Conservation (phyloP, 2,888 invertebrate genomes). For the Eristalis arbustorum region DNA sequence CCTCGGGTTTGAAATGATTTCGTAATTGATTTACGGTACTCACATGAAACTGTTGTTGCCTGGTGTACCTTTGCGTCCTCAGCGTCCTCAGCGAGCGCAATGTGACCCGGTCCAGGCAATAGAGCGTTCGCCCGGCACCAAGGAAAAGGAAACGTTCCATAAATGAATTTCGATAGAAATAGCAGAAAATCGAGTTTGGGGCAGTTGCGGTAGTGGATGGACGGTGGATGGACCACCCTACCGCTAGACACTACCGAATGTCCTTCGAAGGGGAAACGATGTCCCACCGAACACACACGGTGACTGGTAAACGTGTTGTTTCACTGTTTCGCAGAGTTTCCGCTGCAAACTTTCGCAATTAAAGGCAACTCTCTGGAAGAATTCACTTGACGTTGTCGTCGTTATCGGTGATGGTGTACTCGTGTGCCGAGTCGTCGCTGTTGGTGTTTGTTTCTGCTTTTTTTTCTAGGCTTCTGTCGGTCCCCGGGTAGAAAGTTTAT, state of each 20-base stretch:
- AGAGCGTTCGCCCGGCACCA: background rate
- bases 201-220: background rate
- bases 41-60: background rate
- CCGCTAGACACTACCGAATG: background rate
- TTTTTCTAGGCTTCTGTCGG: background rate
- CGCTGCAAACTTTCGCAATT: constrained; percentile 59
- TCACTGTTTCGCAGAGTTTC: constrained; percentile 17
- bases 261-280: background rate
- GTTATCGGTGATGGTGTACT: background rate
- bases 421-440: background rate
- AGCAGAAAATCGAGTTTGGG: constrained; percentile 21
- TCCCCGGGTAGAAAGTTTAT: constrained; percentile 24
- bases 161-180: constrained; percentile 29
- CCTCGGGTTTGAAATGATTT: constrained; percentile 45
- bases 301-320: constrained; percentile 22
- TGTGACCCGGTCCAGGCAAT: background rate
- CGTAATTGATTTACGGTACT: constrained; percentile 60
- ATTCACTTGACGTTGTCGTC: constrained; percentile 14
- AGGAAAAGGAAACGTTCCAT: background rate
- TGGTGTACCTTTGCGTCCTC: background rate
- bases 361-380: constrained; percentile 31
- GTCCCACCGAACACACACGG: background rate
- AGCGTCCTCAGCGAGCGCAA: no score
- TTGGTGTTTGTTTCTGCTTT: no score
- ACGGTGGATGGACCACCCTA: background rate